Percentiles rank a stretch among this genome's conserved stretches.
Evolutionary conservation across 2,888 invertebrate species (phyloP).

Genomic region (Parnassius apollo): DNA sequence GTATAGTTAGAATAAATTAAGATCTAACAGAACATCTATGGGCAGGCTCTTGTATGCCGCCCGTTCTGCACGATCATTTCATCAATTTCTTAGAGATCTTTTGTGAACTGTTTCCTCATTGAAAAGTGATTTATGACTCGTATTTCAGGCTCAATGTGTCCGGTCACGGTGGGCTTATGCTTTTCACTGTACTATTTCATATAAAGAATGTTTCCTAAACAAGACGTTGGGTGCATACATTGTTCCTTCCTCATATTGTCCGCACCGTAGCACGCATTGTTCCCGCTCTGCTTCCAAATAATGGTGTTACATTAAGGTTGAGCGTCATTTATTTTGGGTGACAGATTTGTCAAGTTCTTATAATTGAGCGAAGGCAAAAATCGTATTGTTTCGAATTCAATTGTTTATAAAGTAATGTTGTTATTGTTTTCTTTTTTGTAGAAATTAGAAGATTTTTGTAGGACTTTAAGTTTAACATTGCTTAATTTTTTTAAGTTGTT

Average conservation of each 20-base stretch:
- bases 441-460: constrained; percentile 20
- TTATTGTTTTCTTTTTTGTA: constrained; percentile 26
- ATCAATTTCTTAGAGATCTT: constrained; percentile 18
- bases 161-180: constrained; percentile 66
- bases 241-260: constrained; percentile 44
- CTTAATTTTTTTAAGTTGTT: no score
- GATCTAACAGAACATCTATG: constrained; percentile 20
- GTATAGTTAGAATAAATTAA: constrained; percentile 18
- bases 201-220: constrained; percentile 65
- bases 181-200: constrained; percentile 50
- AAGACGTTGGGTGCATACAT: constrained; percentile 62
- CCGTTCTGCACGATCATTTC: constrained; percentile 15
- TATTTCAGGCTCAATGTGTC: constrained; percentile 33
- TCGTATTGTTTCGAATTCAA: constrained; percentile 15
- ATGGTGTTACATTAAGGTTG: constrained; percentile 47
- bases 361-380: constrained; percentile 41
- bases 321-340: constrained; percentile 53
- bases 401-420: constrained; percentile 33
- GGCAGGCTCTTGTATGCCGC: constrained; percentile 8
- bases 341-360: constrained; percentile 50
- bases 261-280: constrained; percentile 35
- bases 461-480: no score
- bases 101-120: constrained; percentile 33
- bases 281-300: constrained; percentile 37
- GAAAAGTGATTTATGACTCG: constrained; percentile 46